phyloP scores from a whole-genome alignment of 1,140 invertebrate species.

The Pachyrhynchus sulphureomaculatus region DNA sequence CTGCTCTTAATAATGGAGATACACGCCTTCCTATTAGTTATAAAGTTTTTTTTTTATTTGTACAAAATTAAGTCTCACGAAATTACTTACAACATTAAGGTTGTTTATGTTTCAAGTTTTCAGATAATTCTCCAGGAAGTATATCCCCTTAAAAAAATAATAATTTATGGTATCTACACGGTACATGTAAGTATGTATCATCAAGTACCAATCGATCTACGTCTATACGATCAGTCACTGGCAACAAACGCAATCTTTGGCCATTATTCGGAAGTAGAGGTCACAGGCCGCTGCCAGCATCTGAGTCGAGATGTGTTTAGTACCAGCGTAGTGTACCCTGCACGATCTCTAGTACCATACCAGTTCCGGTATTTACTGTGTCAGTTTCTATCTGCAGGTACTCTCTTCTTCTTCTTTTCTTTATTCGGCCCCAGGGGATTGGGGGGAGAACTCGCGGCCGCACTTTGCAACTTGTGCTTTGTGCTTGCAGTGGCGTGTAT shows the following conservation, averaged over 20 bases:
- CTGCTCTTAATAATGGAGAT: no score
- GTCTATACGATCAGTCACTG: not conserved
- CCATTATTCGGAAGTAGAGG: conserved; percentile 28
- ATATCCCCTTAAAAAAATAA: no score
- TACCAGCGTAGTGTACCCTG: conserved; percentile 5
- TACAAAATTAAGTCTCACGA: no score
- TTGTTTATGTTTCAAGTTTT: no score
- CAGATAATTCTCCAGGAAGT: no score
- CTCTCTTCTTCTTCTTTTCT: conserved; percentile 21
- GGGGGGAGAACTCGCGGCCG: conserved; percentile 16
- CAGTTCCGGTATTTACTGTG: conserved; percentile 35
- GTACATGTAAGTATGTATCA: not conserved
- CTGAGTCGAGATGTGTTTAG: conserved; percentile 19
- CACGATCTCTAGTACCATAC: conserved; percentile 31
- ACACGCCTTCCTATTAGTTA: no score
- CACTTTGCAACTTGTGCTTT: conserved; percentile 31
- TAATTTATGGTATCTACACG: not conserved
- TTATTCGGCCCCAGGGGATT: conserved; percentile 1
- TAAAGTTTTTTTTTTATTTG: no score
- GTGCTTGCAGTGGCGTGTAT: conserved; percentile 12
- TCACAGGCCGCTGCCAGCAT: conserved; percentile 15
- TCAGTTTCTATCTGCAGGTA: conserved; percentile 33
- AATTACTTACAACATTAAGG: no score
- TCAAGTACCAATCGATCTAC: not conserved
- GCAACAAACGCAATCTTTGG: conserved; percentile 17